Base-by-base conservation (phyloP, 1,140 invertebrate species). In the Pseudomyrmex dendroicus region DNA sequence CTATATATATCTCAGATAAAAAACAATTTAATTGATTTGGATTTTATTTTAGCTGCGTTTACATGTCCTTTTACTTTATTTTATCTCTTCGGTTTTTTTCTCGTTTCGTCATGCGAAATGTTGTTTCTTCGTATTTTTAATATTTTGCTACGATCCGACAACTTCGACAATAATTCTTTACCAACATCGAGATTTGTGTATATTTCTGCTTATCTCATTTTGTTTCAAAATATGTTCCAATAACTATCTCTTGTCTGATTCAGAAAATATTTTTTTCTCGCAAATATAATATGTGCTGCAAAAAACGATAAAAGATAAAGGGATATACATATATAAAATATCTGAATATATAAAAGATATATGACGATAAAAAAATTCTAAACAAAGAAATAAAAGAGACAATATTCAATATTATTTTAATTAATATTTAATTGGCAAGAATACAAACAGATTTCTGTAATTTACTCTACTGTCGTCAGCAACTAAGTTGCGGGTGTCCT, bases 21-120 rank as follows among this genome's bases (percentile, higher is more conserved):
- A 44, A 80, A 80, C 70, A 72, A 70, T 0, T 25, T 25, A 25
- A 25, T 80, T 80, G 66, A 70, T 5, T 80, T 80, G 66, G 44
- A 80, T 80, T 80, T 80, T 80, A 80, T 80, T 80, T 80, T 35
- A 80, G 68, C 50, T 50, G 64, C 44, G 20, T 70, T n/a, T 20
- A 35, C 64, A 46, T 22, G 54, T 80, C n/a, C 12, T 80, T 78
- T 78, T 78, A 12, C 66, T 80, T 80, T n/a, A 80, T 80, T 80
- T 72, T 44, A 15, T 22, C 56, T 66, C 7, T 72, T 54, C 66
- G 35, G 44, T 44, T 80, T 59, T 72, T 44, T 70, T 25, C 15
- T 72, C 68, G 25, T 72, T 56, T 72, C 56, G 54, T 80, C 59
- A 59, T n/a, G 44, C 22, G 25, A 20, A 72, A 72, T 80, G 72